These are phyloP conservation scores for Lepilemur septentrionalis DNA, from an alignment of 2,797 vertebrate species.

Conservation along the genomic window DNA sequence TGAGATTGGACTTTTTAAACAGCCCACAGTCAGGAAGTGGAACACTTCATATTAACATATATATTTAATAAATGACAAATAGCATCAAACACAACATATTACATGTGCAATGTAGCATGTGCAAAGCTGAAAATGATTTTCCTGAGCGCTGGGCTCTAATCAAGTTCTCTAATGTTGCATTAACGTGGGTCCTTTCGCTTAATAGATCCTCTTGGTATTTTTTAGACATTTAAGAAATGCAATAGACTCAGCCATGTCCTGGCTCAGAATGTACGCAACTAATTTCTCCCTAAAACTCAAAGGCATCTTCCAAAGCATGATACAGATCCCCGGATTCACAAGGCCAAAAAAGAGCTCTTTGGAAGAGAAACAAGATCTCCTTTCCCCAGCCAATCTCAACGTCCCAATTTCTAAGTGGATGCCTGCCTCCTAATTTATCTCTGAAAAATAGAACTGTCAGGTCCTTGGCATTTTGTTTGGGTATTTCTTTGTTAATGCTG, in stretches of 20 bases:
- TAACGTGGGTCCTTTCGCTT: constrained; percentile 58
- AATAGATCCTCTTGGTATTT: constrained; percentile 57
- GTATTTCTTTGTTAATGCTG: constrained; percentile 72
- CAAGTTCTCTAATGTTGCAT: constrained; percentile 73
- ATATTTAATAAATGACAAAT: constrained; percentile 75
- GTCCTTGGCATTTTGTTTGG: constrained; percentile 34
- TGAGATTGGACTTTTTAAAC: constrained; percentile 44
- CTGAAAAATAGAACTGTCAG: constrained; percentile 35
- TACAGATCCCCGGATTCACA: background rate
- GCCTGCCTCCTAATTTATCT: constrained; percentile 30
- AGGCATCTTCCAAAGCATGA: background rate
- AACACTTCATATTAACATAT: constrained; percentile 62
- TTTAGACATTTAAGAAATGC: constrained; percentile 61
- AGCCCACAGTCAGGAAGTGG: constrained; percentile 21
- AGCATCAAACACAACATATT: constrained; percentile 67
- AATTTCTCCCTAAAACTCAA: constrained; percentile 31
- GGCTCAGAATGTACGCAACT: background rate
- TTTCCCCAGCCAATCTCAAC: background rate
- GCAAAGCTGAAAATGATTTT: constrained; percentile 70
- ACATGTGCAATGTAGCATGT: constrained; percentile 69
- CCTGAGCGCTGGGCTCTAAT: constrained; percentile 62
- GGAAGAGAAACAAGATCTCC: background rate
- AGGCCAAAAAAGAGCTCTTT: background rate
- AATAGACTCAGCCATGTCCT: constrained; percentile 25
- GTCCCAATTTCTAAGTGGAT: background rate